Percentiles rank a stretch among this genome's conserved stretches.
phyloP scores from a whole-genome alignment of 2,888 invertebrate species.

The Agriopis marginaria region DNA sequence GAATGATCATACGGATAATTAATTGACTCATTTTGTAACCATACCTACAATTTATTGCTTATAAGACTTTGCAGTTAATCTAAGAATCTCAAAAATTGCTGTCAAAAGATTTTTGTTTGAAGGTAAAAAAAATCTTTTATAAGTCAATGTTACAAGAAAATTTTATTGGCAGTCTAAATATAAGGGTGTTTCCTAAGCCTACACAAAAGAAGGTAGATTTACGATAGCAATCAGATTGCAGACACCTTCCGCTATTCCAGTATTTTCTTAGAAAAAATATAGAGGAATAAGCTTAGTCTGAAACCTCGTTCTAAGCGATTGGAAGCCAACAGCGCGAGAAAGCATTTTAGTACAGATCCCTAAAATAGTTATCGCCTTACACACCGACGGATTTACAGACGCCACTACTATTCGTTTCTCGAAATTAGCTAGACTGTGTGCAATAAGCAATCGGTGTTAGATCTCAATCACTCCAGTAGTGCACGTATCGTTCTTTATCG shows the following conservation, averaged over 20 bases:
- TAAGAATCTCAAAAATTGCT: no score
- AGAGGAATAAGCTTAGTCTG: slow-evolving; percentile 33
- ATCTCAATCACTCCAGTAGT: no score
- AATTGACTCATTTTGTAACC: not conserved
- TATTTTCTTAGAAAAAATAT: slow-evolving; percentile 23
- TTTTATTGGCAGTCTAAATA: not conserved
- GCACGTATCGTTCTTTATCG: no score
- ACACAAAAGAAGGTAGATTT: slow-evolving; percentile 7
- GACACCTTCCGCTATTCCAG: slow-evolving; percentile 7
- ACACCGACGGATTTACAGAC: slow-evolving; percentile 51
- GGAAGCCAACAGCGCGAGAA: slow-evolving; percentile 42
- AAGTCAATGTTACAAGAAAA: not conserved
- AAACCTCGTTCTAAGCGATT: slow-evolving; percentile 51
- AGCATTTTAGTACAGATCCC: slow-evolving; percentile 51
- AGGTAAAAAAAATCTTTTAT: no score
- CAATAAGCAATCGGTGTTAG: no score
- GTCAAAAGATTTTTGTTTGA: no score
- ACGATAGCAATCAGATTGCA: slow-evolving; percentile 14
- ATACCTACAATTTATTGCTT: no score
- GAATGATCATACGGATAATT: no score
- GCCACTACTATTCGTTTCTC: slow-evolving; percentile 47
- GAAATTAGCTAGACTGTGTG: not conserved
- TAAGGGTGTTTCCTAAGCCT: not conserved
- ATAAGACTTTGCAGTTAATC: no score
- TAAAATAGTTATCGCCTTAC: slow-evolving; percentile 61